Base-by-base conservation (phyloP, 2,113 vertebrate genomes). In the Chionomys nivalis region DNA sequence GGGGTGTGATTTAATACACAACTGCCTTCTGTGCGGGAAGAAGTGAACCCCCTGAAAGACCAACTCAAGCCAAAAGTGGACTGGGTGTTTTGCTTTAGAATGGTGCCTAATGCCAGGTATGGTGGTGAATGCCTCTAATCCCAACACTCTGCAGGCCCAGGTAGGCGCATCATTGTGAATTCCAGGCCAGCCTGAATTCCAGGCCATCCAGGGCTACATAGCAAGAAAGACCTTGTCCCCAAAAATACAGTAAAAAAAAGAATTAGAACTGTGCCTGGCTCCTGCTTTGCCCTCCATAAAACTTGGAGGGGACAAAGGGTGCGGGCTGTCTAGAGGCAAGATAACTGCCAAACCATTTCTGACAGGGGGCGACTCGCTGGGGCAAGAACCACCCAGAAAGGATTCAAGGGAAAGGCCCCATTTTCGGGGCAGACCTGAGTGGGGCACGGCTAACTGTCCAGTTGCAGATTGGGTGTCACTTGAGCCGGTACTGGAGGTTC, bases 381-480 rank as follows among this genome's bases (percentile, higher is more conserved):
- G 33, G 13, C 19, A 19, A 17, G 66, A 79, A 68, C 28, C 19
- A 28, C 33, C 85, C 88, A 0, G 13, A 21, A 28, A 24, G 70
- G 13, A n/a, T 39, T 63, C 65, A 0, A 7, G 42, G 31, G 1
- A 17, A 58, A 36, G 5, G 8, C 6, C 63, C 36, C 42, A 8
- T 5, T 26, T 31, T 52, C 0, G 33, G 17, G 19, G 68, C 73
- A 2, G 16, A 86, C 90, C 87, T 17, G 42, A 17, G 21, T 12
- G 39, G 26, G 68, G 36, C 65, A 3, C n/a, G 17, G 31, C 0
- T 7, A 70, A 17, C 1, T 1, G 49, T 31, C 24, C 87, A 1
- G 49, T 85, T 6, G 72, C 49, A 5, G 72, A 28, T 0, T 13
- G 44, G 3, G 0, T 1, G 31, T 72, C 85, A 1, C 17, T 19